These are phyloP conservation scores for Pogonognathellus flavescens DNA, from an alignment of 1,140 invertebrate species.

Conservation along the genomic window DNA sequence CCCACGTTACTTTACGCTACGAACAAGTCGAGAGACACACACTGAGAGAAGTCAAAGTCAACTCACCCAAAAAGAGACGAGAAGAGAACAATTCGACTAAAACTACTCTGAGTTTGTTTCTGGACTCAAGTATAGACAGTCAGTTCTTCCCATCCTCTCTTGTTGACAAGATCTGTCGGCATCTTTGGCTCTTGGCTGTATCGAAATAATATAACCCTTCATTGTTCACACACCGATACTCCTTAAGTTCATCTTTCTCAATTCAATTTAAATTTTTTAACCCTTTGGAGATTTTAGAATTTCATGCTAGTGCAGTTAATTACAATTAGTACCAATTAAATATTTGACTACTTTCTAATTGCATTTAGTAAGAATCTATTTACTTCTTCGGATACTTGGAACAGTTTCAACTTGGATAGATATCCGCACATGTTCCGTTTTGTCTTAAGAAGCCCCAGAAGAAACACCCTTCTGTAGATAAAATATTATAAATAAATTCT, in stretches of 20 bases:
- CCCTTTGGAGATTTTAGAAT: neutral
- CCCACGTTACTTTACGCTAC: constrained; percentile 24
- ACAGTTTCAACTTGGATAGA: neutral
- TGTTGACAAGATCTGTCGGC: constrained; percentile 56
- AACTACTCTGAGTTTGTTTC: constrained; percentile 9
- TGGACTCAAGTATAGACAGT: constrained; percentile 24
- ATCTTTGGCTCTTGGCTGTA: constrained; percentile 9
- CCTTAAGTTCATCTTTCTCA: neutral
- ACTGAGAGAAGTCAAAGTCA: constrained; percentile 42
- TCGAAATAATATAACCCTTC: neutral
- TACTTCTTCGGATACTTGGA: neutral
- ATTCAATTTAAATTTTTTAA: neutral
- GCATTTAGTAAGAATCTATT: neutral
- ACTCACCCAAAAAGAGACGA: constrained; percentile 23
- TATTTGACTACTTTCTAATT: neutral
- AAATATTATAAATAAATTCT: neutral
- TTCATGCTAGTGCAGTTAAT: neutral
- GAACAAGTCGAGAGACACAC: neutral
- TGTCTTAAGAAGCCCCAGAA: neutral
- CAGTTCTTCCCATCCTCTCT: constrained; percentile 54
- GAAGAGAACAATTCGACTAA: neutral
- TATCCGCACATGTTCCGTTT: neutral
- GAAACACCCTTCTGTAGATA: neutral
- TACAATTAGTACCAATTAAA: neutral
- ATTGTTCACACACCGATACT: constrained; percentile 14